phyloP scores from a whole-genome alignment of 2,113 vertebrate species.

The Cariama cristata region DNA sequence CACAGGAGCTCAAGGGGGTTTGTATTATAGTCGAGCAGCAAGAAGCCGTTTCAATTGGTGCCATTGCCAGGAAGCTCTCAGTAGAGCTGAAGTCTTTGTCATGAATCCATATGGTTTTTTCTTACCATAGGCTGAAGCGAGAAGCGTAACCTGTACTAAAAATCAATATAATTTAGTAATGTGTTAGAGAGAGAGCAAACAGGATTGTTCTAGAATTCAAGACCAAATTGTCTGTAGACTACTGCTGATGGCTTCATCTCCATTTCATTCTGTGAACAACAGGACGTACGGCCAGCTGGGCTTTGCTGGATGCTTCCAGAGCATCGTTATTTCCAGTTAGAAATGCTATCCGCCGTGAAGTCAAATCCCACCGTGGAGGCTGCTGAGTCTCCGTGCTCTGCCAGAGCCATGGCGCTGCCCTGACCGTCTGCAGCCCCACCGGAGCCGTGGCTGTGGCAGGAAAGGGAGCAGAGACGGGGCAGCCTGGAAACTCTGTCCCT shows the following conservation, averaged over 20 bases:
- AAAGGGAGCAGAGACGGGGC: background rate
- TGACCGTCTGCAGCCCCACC: background rate
- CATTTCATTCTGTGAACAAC: background rate
- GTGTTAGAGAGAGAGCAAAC: background rate
- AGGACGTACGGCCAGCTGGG: background rate
- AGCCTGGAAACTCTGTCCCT: slow-evolving; percentile 56
- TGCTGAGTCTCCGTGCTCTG: background rate
- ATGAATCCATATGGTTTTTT: background rate
- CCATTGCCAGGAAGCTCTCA: background rate
- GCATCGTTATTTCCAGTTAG: background rate
- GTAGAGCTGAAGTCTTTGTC: background rate
- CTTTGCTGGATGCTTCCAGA: background rate
- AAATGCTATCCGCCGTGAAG: background rate
- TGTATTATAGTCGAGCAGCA: background rate
- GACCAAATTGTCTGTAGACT: background rate
- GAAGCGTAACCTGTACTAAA: background rate
- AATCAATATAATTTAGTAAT: background rate
- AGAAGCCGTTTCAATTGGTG: background rate
- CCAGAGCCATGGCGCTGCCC: background rate
- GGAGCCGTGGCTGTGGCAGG: slow-evolving; percentile 33
- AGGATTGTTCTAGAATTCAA: background rate
- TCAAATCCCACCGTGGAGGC: background rate
- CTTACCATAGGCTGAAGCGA: background rate
- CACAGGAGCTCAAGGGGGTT: background rate
- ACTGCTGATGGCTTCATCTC: background rate